A percentile compares a stretch with the other conserved stretches of the same genome.
These are phyloP conservation scores for Lepisosteus oculatus DNA, from an alignment of 2,113 vertebrate species.

Conservation along the genomic window DNA sequence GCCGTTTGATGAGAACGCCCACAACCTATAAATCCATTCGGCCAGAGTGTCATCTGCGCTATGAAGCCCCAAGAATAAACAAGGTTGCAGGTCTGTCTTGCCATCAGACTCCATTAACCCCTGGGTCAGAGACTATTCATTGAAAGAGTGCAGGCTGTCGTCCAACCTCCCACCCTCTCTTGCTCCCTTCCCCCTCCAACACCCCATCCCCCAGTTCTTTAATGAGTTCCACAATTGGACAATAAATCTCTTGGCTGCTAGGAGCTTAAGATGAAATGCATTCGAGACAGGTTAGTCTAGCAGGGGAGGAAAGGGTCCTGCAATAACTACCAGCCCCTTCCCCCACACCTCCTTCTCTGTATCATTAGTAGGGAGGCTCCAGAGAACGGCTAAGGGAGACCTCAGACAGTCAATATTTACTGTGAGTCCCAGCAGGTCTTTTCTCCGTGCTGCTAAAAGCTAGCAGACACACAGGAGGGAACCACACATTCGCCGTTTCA, in stretches of 20 bases:
- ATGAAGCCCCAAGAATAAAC: constrained; percentile 25
- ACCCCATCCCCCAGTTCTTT: constrained; percentile 6
- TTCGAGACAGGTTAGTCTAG: neutral
- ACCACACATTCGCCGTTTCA: neutral
- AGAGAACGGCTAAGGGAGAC: neutral
- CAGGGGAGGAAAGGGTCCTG: neutral
- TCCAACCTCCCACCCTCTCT: neutral
- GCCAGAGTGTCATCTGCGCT: neutral
- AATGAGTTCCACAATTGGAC: constrained; percentile 27
- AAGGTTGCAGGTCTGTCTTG: constrained; percentile 32
- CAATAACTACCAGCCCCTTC: no score
- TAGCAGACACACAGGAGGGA: neutral
- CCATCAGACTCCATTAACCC: constrained; percentile 38
- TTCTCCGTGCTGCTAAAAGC: neutral
- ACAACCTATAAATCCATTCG: constrained; percentile 29
- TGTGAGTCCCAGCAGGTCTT: neutral
- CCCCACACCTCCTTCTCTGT: neutral
- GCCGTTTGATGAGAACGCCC: constrained; percentile 22
- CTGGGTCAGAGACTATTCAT: constrained; percentile 21
- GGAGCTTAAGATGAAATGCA: constrained; percentile 4
- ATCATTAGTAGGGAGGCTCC: neutral
- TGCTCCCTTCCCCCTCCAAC: neutral
- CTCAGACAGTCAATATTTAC: neutral
- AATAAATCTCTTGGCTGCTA: constrained; percentile 8
- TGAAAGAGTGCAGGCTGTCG: constrained; percentile 5